Evolutionary conservation across 1,140 invertebrate genomes (phyloP).

Genomic region (Papilio aristodemus): DNA sequence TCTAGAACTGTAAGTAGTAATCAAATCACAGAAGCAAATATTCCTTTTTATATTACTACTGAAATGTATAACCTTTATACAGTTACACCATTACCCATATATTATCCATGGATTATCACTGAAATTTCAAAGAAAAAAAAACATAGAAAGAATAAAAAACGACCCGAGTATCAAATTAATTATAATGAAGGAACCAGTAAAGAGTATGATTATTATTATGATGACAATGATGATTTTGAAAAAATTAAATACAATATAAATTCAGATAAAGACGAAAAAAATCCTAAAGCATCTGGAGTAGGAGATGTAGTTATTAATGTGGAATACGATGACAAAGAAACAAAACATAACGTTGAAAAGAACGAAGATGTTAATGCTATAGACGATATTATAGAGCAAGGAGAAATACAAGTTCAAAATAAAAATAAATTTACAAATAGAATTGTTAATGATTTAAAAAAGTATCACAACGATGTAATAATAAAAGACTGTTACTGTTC

Average conservation of each 20-base stretch:
- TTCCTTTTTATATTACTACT: slow-evolving; percentile 4
- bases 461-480: slow-evolving; percentile 26
- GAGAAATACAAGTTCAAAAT: slow-evolving; percentile 12
- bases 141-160: slow-evolving; percentile 27
- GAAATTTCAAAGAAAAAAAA: slow-evolving; percentile 23
- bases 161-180: slow-evolving; percentile 7
- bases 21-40: slow-evolving; percentile 1
- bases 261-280: background rate
- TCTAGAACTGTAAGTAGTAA: background rate
- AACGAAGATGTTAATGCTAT: background rate
- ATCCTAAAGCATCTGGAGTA: background rate
- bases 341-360: background rate
- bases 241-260: slow-evolving; percentile 10
- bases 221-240: background rate
- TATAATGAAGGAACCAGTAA: slow-evolving; percentile 31
- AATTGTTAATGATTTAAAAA: slow-evolving; percentile 31
- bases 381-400: slow-evolving; percentile 21
- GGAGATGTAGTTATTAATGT: slow-evolving; percentile 11
- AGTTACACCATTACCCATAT: background rate
- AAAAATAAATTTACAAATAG: slow-evolving; percentile 25
- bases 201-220: background rate
- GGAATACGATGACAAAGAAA: slow-evolving; percentile 17
- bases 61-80: slow-evolving; percentile 2
- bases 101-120: slow-evolving; percentile 13
- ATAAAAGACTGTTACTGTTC: slow-evolving; percentile 35